These are phyloP conservation scores for Sphaerodactylus townsendi DNA, from an alignment of 2,113 vertebrate species.

Conservation along the genomic window DNA sequence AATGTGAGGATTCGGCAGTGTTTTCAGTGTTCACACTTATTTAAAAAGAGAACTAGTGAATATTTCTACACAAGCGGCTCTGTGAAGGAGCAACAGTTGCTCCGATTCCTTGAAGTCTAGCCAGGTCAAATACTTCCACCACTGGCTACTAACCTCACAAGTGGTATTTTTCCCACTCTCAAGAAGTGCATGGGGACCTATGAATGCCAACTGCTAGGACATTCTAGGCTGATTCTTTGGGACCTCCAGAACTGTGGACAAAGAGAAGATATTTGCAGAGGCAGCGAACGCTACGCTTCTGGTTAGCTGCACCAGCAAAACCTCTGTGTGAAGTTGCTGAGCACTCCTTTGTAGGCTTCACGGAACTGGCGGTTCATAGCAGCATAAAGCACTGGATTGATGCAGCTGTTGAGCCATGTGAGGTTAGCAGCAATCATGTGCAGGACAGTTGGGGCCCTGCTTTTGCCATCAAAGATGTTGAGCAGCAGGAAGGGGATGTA, in stretches of 20 bases:
- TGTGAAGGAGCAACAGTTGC: background rate
- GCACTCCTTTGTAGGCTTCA: slow-evolving; percentile 76
- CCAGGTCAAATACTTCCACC: background rate
- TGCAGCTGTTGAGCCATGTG: slow-evolving; percentile 88
- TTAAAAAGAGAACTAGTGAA: background rate
- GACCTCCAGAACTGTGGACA: background rate
- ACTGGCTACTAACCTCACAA: background rate
- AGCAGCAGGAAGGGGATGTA: slow-evolving; percentile 84
- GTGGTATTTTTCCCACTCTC: background rate
- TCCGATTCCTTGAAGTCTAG: background rate
- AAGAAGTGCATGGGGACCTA: background rate
- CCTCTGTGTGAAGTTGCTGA: slow-evolving; percentile 56
- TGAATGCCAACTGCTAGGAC: background rate
- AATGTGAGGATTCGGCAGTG: background rate
- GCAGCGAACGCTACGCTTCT: background rate
- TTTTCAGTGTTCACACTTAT: background rate
- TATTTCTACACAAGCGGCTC: background rate
- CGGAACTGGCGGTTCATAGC: slow-evolving; percentile 88
- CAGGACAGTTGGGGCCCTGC: slow-evolving; percentile 73
- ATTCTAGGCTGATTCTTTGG: background rate
- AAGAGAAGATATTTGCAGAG: background rate
- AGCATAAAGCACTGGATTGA: slow-evolving; percentile 87
- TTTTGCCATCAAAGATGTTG: slow-evolving; percentile 79
- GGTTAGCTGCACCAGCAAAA: slow-evolving; percentile 33
- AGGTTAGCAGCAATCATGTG: slow-evolving; percentile 88